Evolutionary conservation across 2,888 invertebrate genomes (phyloP).

Genomic region (Aporophyla lueneburgensis): DNA sequence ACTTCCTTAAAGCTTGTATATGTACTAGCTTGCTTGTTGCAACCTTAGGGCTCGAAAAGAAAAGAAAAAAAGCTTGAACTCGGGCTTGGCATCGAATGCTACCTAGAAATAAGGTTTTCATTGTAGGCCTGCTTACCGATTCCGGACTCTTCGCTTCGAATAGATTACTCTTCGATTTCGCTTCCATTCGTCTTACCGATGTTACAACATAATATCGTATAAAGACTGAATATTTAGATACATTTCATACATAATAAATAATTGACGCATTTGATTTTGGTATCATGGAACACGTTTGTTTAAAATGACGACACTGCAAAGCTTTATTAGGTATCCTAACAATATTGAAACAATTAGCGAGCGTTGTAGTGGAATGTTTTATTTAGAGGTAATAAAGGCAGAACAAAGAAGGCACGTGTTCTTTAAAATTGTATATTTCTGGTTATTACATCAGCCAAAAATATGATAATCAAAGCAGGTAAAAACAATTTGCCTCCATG

Average conservation of each 20-base stretch:
- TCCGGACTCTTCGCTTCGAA: too few species aligned
- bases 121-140: background rate
- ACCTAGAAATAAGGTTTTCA: background rate
- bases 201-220: background rate
- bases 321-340: constrained; percentile 13
- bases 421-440: constrained; percentile 37
- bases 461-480: constrained; percentile 10
- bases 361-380: constrained; percentile 1
- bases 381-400: constrained; percentile 28
- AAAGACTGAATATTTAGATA: background rate
- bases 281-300: background rate
- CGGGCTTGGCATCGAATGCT: too few species aligned
- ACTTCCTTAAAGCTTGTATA: constrained; percentile 2
- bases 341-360: constrained; percentile 32
- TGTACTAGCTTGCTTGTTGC: background rate
- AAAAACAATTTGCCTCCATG: constrained; percentile 15
- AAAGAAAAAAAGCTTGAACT: background rate
- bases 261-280: background rate
- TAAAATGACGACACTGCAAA: constrained; percentile 12
- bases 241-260: background rate
- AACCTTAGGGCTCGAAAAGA: background rate
- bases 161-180: too few species aligned
- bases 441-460: constrained; percentile 49
- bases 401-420: constrained; percentile 6
- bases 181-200: background rate